Base-by-base conservation (phyloP, 2,113 vertebrate species). In the Elephas maximus region DNA sequence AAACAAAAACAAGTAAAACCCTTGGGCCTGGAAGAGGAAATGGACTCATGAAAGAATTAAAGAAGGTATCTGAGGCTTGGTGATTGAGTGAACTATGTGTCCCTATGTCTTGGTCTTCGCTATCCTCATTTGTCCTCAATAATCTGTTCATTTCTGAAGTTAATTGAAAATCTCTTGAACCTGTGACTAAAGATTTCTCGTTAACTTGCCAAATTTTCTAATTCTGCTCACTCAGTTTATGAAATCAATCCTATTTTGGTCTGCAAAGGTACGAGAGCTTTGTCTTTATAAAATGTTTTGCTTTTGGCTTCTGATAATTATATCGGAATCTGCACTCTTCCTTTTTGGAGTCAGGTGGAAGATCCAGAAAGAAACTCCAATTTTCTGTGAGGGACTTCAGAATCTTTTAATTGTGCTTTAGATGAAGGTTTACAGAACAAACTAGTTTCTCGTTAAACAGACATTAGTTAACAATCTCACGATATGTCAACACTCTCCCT, bases 161-260 rank as follows among this genome's bases (percentile, higher is more conserved):
- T 86, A 33, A 5, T 45, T 82, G 60, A 77, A 71, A 69, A 41
- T 62, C 67, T n/a, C 4, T 73, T 86, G 15, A 65, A 57, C 2
- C 14, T 89, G 6, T 28, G 62, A n/a, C 21, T 79, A 73, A 93
- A 33, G 8, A 69, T 21, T 28, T 30, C 23, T 89, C 57, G 30
- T 44, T 71, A 84, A 45, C 14, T 87, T 95, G 15, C 33, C 18
- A 90, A 37, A 67, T 71, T 91, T 84, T 96, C 53, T 88, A 73
- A 84, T 12, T 93, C 11, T 24, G 0, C 3, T 79, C 3, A 33
- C 18, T 88, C 17, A 88, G 8, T 78, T 88, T 7, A 14, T 28
- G 8, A 8, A 62, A 60, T 33, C 83, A 62, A n/a, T 77, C 20
- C 11, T 81, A n/a, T 28, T n/a, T 95, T 88, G n/a, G 9, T 10